These are phyloP conservation scores for Coptodon bakossiorum DNA, from an alignment of 2,113 vertebrate genomes.

Conservation along the genomic window DNA sequence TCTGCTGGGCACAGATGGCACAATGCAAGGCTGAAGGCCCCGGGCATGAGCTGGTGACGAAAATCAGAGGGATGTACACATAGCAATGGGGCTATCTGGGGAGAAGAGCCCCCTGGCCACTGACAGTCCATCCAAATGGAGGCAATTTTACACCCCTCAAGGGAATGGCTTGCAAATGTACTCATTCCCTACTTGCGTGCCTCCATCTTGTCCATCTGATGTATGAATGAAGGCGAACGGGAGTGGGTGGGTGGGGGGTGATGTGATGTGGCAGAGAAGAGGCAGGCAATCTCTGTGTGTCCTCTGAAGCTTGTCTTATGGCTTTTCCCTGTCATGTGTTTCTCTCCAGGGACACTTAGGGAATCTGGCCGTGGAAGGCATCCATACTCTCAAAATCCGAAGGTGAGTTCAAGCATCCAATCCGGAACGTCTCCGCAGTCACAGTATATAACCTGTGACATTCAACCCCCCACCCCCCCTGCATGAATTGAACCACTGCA, in stretches of 20 bases:
- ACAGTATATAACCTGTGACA: background rate
- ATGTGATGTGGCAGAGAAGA: constrained; percentile 27
- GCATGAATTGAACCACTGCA: background rate
- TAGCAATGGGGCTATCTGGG: background rate
- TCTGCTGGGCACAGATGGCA: constrained; percentile 53
- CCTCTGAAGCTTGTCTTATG: constrained; percentile 65
- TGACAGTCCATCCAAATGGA: constrained; percentile 56
- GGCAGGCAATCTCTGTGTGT: constrained; percentile 57
- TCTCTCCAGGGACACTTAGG: constrained; percentile 53
- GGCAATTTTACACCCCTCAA: constrained; percentile 53
- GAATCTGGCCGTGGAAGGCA: constrained; percentile 49
- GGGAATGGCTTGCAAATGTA: constrained; percentile 60
- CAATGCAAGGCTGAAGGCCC: constrained; percentile 36
- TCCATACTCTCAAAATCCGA: constrained; percentile 4
- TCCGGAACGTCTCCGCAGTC: background rate
- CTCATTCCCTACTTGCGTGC: constrained; percentile 18
- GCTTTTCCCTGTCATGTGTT: constrained; percentile 60
- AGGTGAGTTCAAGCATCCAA: constrained; percentile 17
- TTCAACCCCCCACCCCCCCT: fast-evolving
- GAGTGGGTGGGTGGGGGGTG: background rate
- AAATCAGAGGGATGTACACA: constrained; percentile 33
- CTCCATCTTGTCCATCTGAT: constrained; percentile 41
- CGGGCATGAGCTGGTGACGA: constrained; percentile 27
- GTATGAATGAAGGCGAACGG: constrained; percentile 27
- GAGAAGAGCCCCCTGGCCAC: constrained; percentile 32